Evolutionary conservation across 2,797 vertebrate genomes (phyloP).

Genomic region (Mus spretus): DNA sequence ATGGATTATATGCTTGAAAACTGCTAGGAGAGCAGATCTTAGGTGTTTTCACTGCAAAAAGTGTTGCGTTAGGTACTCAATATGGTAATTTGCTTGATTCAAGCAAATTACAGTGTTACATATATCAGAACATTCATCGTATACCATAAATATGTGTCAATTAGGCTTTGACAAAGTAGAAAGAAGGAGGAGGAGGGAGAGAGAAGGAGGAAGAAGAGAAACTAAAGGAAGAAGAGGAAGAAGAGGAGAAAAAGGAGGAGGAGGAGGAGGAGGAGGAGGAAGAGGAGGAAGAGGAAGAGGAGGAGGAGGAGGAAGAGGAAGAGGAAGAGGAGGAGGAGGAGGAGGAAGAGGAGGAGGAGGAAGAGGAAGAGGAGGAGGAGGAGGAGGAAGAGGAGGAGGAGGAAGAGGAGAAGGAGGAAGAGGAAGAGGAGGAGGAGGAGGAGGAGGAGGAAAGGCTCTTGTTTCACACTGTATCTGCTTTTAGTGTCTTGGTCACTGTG

Average conservation of each 20-base stretch:
- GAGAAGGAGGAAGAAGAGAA: no score
- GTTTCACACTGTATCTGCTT: not conserved
- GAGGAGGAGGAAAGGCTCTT: not conserved
- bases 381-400: not conserved
- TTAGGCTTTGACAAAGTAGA: not conserved
- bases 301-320: no score
- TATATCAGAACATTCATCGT: not conserved
- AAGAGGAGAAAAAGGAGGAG: not conserved
- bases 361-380: not conserved
- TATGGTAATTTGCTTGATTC: slow-evolving; percentile 7
- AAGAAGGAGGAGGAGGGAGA: not conserved
- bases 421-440: not conserved
- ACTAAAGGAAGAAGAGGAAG: not conserved
- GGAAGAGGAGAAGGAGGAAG: no score
- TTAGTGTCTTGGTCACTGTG: not conserved
- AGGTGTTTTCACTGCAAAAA: slow-evolving; percentile 20
- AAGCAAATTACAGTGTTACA: not conserved
- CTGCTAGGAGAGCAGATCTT: slow-evolving; percentile 20
- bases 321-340: not conserved
- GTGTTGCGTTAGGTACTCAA: not conserved
- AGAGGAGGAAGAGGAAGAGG: no score
- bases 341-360: not conserved
- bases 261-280: not conserved
- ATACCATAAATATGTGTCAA: not conserved
- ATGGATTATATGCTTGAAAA: slow-evolving; percentile 36